phyloP scores from a whole-genome alignment of 2,113 vertebrate genomes.

The Motacilla alba region DNA sequence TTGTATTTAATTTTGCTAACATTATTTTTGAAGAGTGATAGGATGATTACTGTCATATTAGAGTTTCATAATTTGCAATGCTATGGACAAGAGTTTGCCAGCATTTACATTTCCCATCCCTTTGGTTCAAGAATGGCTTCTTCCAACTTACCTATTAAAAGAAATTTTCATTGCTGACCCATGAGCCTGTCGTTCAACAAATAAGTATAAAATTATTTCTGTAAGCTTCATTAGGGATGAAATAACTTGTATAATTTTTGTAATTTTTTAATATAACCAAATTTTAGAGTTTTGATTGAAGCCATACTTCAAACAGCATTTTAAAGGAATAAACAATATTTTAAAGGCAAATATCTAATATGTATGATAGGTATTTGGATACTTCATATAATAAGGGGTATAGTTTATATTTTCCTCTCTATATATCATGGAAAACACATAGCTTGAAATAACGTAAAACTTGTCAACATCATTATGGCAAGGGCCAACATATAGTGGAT shows the following conservation, averaged over 20 bases:
- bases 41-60: slow-evolving; percentile 19
- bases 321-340: neutral
- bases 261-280: neutral
- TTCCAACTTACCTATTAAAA: neutral
- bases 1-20: neutral
- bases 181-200: neutral
- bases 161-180: neutral
- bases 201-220: neutral
- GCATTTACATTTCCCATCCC: slow-evolving; percentile 8
- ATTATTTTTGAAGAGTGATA: slow-evolving; percentile 29
- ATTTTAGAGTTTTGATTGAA: neutral
- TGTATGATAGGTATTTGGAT: neutral
- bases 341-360: neutral
- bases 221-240: neutral
- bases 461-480: neutral
- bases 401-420: neutral
- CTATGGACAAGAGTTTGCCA: neutral
- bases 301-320: neutral
- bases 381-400: neutral
- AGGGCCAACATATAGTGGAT: neutral
- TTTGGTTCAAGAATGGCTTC: neutral
- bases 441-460: neutral
- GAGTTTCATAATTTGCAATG: neutral
- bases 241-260: neutral
- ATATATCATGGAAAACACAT: neutral